Percentiles rank a stretch among this genome's conserved stretches.
Evolutionary conservation across 2,797 vertebrate genomes (phyloP).

Genomic region (Melanotaenia pygmaea): DNA sequence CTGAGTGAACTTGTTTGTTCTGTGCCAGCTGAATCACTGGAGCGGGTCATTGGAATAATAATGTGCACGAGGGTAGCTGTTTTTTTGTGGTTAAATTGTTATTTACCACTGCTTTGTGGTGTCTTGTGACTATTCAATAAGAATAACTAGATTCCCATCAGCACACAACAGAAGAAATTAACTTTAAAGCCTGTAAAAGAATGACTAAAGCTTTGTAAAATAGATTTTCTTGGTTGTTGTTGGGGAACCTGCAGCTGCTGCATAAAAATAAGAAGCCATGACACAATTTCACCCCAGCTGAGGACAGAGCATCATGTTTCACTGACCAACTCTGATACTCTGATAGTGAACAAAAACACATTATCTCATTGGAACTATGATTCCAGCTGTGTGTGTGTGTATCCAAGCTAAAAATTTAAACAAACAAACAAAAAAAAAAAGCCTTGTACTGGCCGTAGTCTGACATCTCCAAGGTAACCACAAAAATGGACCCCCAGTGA

Average conservation of each 20-base stretch:
- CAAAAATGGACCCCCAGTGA: slow-evolving; percentile 61
- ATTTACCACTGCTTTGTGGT: slow-evolving; percentile 13
- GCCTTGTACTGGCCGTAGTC: slow-evolving; percentile 35
- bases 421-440: slow-evolving; percentile 15
- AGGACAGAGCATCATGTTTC: slow-evolving; percentile 34
- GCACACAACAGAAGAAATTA: slow-evolving; percentile 7
- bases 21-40: slow-evolving; percentile 2
- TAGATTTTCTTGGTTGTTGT: slow-evolving; percentile 37
- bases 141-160: slow-evolving; percentile 5
- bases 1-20: slow-evolving; percentile 18
- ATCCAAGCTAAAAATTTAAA: slow-evolving; percentile 30
- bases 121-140: slow-evolving; percentile 2
- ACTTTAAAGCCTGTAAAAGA: neutral
- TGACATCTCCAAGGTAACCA: slow-evolving; percentile 63
- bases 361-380: slow-evolving; percentile 52
- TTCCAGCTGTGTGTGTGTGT: slow-evolving; percentile 16
- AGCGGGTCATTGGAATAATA: neutral
- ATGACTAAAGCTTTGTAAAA: slow-evolving; percentile 17
- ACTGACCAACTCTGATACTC: slow-evolving; percentile 36
- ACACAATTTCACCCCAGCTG: slow-evolving; percentile 28
- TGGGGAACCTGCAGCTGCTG: slow-evolving; percentile 29
- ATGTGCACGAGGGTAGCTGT: neutral
- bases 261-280: slow-evolving; percentile 26
- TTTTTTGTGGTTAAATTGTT: slow-evolving; percentile 2
- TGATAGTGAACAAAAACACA: slow-evolving; percentile 59